Base-by-base conservation (phyloP, 2,888 invertebrate genomes). In the Callyntrura guangdongensis region DNA sequence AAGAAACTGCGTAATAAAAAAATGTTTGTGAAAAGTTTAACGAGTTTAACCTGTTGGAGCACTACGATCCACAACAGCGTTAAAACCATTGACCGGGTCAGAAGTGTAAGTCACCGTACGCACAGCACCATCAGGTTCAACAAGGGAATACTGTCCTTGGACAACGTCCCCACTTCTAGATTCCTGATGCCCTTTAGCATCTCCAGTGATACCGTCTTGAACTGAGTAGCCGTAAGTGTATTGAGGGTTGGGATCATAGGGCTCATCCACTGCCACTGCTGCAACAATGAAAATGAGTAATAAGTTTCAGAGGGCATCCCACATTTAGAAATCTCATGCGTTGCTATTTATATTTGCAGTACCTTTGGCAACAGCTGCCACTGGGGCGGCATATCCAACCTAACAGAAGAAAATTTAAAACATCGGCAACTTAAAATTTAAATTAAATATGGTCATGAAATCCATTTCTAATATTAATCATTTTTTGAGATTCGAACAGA, bases 121-220 rank as follows among this genome's bases (percentile, higher is more conserved):
- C 14, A 89, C 17, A 6, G 89, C 84, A 20, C 90, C 90, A 27
- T 90, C 90, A 36, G 90, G 79, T 69, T 90, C 90, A 8, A 90
- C 86, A 14, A 90, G 72, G 20, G 25, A 45, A 47, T 90, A 90
- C 36, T 90, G 90, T 56, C 92, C 92, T 61, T 89, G 85, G 72
- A 92, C 92, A 6, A 84, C 89, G 74, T 92, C 89, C 45, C 91
- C 92, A 25, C 91, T 87, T 5, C 92, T 86, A 47, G 89, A 12
- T 69, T 91, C 91, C 20, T 81, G 81, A 67, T 85, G 86, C 22
- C 82, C 74, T n/a, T 91, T 86, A 36, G 89, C 77, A 61, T 92
- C 91, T 56, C 90, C 91, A 56, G 90, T 92, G 5, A 90, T 36
- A 17, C 53, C 90, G 36, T 90, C 92, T 49, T 84, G 88, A 6